Conservation (phyloP, 2,888 invertebrate species). For the Agrotis puta region DNA sequence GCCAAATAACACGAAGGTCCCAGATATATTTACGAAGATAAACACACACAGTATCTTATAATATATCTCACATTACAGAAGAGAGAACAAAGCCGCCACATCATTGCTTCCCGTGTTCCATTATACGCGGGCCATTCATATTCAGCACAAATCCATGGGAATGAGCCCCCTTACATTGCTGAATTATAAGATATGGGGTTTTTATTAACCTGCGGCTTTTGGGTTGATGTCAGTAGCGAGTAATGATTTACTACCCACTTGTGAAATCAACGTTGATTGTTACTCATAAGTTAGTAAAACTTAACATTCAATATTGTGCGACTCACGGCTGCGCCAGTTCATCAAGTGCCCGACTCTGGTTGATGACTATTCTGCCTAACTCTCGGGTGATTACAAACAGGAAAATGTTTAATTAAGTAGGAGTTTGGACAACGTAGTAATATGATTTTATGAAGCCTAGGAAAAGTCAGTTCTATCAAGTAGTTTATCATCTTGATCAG, state of each 20-base stretch:
- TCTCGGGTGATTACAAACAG: no score
- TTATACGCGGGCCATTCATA: conserved; percentile 35
- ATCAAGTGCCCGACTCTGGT: no score
- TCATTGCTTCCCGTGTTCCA: conserved; percentile 27
- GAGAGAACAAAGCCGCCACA: conserved; percentile 14
- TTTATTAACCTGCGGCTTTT: conserved; percentile 6
- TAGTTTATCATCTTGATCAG: no score
- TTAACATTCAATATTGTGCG: no score
- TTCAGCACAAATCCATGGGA: conserved; percentile 20
- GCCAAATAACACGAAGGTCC: background rate
- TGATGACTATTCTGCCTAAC: no score
- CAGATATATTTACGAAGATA: background rate
- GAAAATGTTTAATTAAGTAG: no score
- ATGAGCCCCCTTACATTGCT: background rate
- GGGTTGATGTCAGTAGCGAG: background rate
- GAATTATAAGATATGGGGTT: conserved; percentile 4
- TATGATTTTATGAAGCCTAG: no score
- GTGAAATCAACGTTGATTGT: background rate
- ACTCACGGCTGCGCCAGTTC: no score
- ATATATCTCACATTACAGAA: conserved; percentile 2
- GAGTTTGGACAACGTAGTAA: no score
- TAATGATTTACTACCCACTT: background rate
- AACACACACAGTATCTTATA: background rate
- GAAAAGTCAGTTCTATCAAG: no score
- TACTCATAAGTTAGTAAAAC: no score